Evolutionary conservation across 1,140 invertebrate species (phyloP).

Genomic region (Solen grandis): DNA sequence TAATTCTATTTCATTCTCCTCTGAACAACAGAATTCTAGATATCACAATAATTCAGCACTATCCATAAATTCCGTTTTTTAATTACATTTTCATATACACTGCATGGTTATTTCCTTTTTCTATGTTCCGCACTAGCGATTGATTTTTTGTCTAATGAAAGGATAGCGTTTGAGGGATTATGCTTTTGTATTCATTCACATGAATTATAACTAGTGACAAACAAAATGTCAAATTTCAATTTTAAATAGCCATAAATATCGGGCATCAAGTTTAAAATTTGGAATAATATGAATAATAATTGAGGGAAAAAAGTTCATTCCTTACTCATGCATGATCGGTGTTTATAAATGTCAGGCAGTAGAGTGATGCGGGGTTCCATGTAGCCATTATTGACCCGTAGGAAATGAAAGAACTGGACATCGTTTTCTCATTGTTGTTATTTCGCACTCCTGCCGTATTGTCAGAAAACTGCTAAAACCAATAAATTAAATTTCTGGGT

Average conservation of each 20-base stretch:
- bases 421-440: constrained; percentile 21
- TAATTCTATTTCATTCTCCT: constrained; percentile 40
- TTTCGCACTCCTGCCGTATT: constrained; percentile 22
- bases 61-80: background rate
- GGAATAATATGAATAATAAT: constrained; percentile 44
- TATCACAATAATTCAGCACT: background rate
- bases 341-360: constrained; percentile 23
- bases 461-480: constrained; percentile 33
- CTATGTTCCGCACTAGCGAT: constrained; percentile 27
- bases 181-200: constrained; percentile 1
- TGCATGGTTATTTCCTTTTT: constrained; percentile 26
- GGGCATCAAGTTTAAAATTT: constrained; percentile 43
- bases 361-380: background rate
- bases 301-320: background rate
- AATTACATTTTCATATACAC: constrained; percentile 52
- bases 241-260: constrained; percentile 29
- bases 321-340: background rate
- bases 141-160: constrained; percentile 44
- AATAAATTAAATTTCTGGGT: constrained; percentile 27
- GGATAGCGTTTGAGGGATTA: constrained; percentile 9
- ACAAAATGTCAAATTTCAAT: constrained; percentile 46
- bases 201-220: constrained; percentile 21
- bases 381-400: constrained; percentile 32
- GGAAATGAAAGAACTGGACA: background rate
- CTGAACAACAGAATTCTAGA: background rate